Evolutionary conservation across 1,140 invertebrate genomes (phyloP).

Genomic region (Drosophila albomicans): DNA sequence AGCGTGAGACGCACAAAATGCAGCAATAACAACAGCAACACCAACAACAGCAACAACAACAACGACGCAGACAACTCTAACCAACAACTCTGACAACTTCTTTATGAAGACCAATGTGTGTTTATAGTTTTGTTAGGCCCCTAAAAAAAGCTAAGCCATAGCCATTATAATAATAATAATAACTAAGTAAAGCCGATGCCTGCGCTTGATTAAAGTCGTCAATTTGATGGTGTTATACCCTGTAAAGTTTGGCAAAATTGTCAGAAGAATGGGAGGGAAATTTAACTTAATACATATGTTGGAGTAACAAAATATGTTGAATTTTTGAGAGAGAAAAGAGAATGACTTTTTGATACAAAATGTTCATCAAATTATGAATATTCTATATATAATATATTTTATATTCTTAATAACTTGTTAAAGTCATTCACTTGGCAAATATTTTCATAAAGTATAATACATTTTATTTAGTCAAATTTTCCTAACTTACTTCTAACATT

Average conservation of each 20-base stretch:
- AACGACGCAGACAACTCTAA: background rate
- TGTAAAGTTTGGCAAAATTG: background rate
- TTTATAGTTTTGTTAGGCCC: conserved; percentile 20
- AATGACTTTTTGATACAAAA: too few relatives aligned
- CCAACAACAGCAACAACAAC: background rate
- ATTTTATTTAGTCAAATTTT: too few relatives aligned
- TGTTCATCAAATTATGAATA: too few relatives aligned
- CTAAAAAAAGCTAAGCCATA: conserved; percentile 5
- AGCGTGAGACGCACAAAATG: conserved; percentile 51
- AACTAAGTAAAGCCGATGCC: conserved; percentile 38
- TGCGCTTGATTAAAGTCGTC: conserved; percentile 58
- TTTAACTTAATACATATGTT: too few relatives aligned
- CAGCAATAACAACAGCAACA: conserved; percentile 31
- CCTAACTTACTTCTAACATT: too few relatives aligned
- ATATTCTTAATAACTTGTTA: too few relatives aligned
- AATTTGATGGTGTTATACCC: conserved; percentile 13
- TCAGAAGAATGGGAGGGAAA: too few relatives aligned
- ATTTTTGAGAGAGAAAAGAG: too few relatives aligned
- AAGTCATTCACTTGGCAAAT: too few relatives aligned
- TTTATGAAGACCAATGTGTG: conserved; percentile 28
- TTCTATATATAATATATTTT: too few relatives aligned
- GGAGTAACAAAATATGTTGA: too few relatives aligned
- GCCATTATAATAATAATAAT: conserved; percentile 39
- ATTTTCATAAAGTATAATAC: too few relatives aligned
- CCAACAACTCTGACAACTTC: conserved; percentile 34